phyloP scores from a whole-genome alignment of 2,797 vertebrate species.

The Pseudochirops corinnae region DNA sequence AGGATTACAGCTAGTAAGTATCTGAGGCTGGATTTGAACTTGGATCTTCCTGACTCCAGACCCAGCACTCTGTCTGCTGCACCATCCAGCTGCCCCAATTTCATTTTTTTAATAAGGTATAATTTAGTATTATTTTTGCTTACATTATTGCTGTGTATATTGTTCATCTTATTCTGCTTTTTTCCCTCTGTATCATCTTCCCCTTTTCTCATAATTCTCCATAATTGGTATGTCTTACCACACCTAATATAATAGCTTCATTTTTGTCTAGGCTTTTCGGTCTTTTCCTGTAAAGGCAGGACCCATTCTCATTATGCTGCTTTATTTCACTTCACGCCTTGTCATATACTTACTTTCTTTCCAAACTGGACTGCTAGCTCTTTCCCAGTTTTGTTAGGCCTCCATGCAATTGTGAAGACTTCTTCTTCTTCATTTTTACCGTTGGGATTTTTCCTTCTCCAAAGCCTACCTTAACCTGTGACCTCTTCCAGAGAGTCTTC shows the following conservation, averaged over 20 bases:
- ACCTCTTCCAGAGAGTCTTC: background rate
- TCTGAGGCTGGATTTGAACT: background rate
- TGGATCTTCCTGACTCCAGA: background rate
- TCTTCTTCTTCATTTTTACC: background rate
- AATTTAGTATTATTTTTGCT: background rate
- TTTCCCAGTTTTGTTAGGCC: background rate
- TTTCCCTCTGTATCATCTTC: background rate
- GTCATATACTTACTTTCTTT: background rate
- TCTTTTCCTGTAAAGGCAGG: background rate
- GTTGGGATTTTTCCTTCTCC: background rate
- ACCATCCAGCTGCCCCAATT: background rate
- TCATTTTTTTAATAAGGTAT: background rate
- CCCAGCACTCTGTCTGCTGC: background rate
- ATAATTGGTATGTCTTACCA: background rate
- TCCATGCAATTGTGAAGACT: background rate
- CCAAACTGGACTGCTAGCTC: background rate
- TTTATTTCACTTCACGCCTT: background rate
- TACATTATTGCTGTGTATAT: background rate
- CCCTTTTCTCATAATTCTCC: background rate
- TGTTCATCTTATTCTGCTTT: background rate
- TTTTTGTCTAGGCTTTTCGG: background rate
- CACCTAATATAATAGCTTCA: background rate
- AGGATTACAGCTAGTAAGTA: background rate
- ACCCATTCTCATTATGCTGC: background rate
- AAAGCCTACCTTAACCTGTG: background rate